Evolutionary conservation across 2,113 vertebrate genomes (phyloP).

Genomic region (Agelaius tricolor): DNA sequence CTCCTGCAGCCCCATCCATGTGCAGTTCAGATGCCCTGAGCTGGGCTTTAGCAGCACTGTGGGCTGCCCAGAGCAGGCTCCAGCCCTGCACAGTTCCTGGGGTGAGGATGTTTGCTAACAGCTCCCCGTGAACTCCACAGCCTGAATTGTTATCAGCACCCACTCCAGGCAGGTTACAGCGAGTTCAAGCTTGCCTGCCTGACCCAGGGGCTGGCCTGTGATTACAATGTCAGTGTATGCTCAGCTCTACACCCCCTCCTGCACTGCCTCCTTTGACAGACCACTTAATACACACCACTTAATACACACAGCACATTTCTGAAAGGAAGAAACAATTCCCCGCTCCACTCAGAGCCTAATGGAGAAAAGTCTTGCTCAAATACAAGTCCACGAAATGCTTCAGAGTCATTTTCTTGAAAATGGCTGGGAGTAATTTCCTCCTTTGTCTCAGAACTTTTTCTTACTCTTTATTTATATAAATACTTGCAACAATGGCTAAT

Average conservation of each 20-base stretch:
- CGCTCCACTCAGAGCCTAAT: background rate
- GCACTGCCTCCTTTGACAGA: background rate
- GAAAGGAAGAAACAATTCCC: background rate
- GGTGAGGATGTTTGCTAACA: background rate
- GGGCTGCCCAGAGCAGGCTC: background rate
- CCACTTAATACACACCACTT: background rate
- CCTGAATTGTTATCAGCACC: background rate
- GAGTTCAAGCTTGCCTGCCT: fast-evolving
- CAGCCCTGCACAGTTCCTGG: background rate
- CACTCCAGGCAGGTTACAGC: background rate
- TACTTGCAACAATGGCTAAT: slow-evolving; percentile 39
- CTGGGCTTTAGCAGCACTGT: background rate
- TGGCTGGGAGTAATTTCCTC: background rate
- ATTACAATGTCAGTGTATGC: background rate
- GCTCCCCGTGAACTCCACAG: background rate
- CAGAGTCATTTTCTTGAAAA: background rate
- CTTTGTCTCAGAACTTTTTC: background rate
- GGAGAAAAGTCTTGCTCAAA: slow-evolving; percentile 34
- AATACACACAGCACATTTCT: background rate
- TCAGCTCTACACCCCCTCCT: background rate
- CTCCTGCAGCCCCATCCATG: background rate
- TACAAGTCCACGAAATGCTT: background rate
- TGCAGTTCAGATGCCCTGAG: background rate
- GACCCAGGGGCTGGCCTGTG: background rate
- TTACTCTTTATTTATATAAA: background rate